These are phyloP conservation scores for Drosophila nr. medialis DNA, from an alignment of 2,888 invertebrate genomes.

Conservation along the genomic window DNA sequence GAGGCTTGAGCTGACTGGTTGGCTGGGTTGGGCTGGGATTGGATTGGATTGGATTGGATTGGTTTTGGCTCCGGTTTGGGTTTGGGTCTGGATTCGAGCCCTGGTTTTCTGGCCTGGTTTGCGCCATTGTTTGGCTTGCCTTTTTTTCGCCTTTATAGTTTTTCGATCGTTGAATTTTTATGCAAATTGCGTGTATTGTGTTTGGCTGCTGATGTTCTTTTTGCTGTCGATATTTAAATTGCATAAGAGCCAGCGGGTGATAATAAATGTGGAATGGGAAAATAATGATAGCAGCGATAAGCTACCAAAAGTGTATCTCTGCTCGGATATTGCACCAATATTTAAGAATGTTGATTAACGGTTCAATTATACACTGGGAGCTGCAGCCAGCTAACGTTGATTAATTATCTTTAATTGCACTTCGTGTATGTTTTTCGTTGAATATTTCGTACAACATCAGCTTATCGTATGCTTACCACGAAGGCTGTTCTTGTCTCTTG, in stretches of 20 bases:
- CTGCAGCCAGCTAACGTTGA: constrained; percentile 1
- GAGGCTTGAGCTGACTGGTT: constrained; percentile 11
- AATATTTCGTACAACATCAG: neutral
- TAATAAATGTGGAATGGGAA: constrained; percentile 50
- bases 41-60: too few species aligned
- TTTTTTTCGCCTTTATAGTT: constrained; percentile 25
- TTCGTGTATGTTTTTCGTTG: neutral
- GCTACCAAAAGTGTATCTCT: constrained; percentile 85
- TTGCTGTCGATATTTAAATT: constrained; percentile 69
- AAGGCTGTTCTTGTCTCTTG: neutral
- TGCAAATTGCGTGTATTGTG: constrained; percentile 69
- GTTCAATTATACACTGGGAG: neutral
- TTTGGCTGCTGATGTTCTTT: constrained; percentile 20
- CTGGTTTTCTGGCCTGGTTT: constrained; percentile 12
- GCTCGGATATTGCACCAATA: constrained; percentile 87
- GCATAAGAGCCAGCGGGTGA: constrained; percentile 48
- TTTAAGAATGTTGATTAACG: constrained; percentile 31
- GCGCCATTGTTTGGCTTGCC: neutral
- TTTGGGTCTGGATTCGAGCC: neutral
- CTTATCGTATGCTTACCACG: neutral
- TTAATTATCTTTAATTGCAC: constrained; percentile 1
- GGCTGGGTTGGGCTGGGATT: constrained; percentile 2
- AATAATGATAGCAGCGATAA: constrained; percentile 49
- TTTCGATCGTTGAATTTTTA: constrained; percentile 59
- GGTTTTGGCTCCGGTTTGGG: too few species aligned